These are phyloP conservation scores for Chaetogeoica ovagalla DNA, from an alignment of 2,888 invertebrate genomes.

Conservation along the genomic window DNA sequence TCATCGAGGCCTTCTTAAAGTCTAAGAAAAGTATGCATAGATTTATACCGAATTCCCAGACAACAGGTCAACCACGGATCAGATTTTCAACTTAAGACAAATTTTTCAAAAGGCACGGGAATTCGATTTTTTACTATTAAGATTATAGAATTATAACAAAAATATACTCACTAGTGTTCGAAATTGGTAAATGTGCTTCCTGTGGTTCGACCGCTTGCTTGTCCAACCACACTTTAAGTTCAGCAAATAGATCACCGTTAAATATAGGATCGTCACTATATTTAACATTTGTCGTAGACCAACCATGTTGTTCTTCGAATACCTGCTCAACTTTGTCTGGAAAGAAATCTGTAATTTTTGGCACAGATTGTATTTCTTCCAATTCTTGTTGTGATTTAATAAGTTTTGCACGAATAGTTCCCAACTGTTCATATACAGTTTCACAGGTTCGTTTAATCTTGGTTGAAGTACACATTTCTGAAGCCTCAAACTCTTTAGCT, in stretches of 20 bases:
- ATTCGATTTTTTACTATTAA: too few relatives aligned
- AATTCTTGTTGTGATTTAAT: conserved; percentile 48
- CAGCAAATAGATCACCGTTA: conserved; percentile 41
- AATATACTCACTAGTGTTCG: conserved; percentile 25
- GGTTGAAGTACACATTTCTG: conserved; percentile 46
- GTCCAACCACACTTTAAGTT: conserved; percentile 45
- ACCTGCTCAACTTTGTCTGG: conserved; percentile 44
- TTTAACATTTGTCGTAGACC: conserved; percentile 41
- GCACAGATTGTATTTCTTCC: conserved; percentile 49
- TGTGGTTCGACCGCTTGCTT: conserved; percentile 44
- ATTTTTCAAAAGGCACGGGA: too few relatives aligned
- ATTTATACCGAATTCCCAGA: too few relatives aligned
- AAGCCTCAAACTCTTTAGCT: conserved; percentile 44
- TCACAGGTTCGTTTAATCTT: conserved; percentile 50
- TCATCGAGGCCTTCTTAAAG: too few relatives aligned
- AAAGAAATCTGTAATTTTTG: conserved; percentile 19
- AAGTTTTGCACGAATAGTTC: conserved; percentile 40
- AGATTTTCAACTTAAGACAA: too few relatives aligned
- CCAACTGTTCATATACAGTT: conserved; percentile 48
- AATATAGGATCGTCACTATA: conserved; percentile 41
- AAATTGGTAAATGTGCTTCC: conserved; percentile 48
- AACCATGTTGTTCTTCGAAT: conserved; percentile 28
- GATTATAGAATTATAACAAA: not conserved
- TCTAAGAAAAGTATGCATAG: too few relatives aligned
- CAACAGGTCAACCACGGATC: too few relatives aligned